Evolutionary conservation across 2,888 invertebrate species (phyloP), one percentile per base, ranked within the genome.

Genomic region (Zhuqinia jingwanae): DNA sequence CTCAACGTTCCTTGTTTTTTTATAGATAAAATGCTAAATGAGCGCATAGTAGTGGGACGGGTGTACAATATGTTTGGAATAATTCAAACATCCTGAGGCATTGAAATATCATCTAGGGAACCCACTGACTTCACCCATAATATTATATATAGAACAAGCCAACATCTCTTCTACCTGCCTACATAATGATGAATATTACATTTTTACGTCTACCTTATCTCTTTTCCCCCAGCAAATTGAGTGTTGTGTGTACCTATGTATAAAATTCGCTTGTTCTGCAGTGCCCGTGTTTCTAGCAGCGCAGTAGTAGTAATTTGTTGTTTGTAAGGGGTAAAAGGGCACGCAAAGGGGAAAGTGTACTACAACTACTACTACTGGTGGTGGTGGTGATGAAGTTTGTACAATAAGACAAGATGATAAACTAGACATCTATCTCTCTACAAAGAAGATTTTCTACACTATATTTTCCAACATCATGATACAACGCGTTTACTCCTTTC

Each of bases 81-180:
- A 79, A 85, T 85, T 85, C 73, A 79, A 79, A 85, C 50, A 36
- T 63, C 85, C 79, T 53, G 25, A 60, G 85, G 85, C 79, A 25
- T 22, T 58, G 20, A n/a, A 45, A 58, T 70, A 70, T 22, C 77
- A 77, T 63, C 45, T 47, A 60, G 42, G 53, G 70, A 27, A 3
- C 10, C 22, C 76, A 36, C 30, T 63, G 17, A 36, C 65, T n/a
- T 15, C 53, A 53, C 53, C 53, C 6, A 17, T 17, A 10, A 25
- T 10, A 11, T 20, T 25, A 30, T n/a, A 20, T 25, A 15, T 27
- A 6, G n/a, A 17, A 25, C 30, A 65, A 13, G 47, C n/a, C n/a
- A n/a, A n/a, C n/a, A n/a, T n/a, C n/a, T n/a, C n/a, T n/a, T n/a
- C n/a, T n/a, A n/a, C n/a, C n/a, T n/a, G 63, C 8, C 3, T 8